phyloP scores from a whole-genome alignment of 1,140 invertebrate species.

The Drosophila cardini region DNA sequence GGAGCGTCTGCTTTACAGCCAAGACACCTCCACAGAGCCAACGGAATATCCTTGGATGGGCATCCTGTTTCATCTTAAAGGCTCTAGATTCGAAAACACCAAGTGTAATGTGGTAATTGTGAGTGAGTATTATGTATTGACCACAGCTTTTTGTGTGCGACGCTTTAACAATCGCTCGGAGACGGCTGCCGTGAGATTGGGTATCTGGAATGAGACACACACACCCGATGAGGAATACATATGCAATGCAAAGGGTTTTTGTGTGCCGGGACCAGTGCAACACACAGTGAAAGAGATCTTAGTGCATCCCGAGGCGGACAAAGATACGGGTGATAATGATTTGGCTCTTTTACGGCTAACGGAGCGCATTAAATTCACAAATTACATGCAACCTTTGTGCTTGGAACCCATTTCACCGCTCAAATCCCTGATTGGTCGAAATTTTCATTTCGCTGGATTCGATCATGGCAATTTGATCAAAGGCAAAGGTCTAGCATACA shows the following conservation, averaged over 20 bases:
- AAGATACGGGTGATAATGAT: slow-evolving; percentile 57
- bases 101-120: slow-evolving; percentile 58
- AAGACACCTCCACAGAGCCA: slow-evolving; percentile 31
- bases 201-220: slow-evolving; percentile 47
- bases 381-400: slow-evolving; percentile 59
- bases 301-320: slow-evolving; percentile 55
- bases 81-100: slow-evolving; percentile 1
- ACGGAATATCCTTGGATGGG: slow-evolving; percentile 64
- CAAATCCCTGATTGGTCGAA: slow-evolving; percentile 44
- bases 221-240: slow-evolving; percentile 20
- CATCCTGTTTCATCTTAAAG: slow-evolving; percentile 35
- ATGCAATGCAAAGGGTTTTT: slow-evolving; percentile 63
- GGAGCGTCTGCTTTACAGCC: slow-evolving; percentile 46
- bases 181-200: slow-evolving; percentile 43
- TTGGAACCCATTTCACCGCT: slow-evolving; percentile 37
- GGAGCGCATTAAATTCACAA: slow-evolving; percentile 35
- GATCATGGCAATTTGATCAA: neutral
- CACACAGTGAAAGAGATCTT: slow-evolving; percentile 40
- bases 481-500: slow-evolving; percentile 49
- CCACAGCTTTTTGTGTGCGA: slow-evolving; percentile 52
- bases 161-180: slow-evolving; percentile 26
- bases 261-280: slow-evolving; percentile 49
- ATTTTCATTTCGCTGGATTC: slow-evolving; percentile 62
- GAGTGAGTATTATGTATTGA: slow-evolving; percentile 47
- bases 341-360: slow-evolving; percentile 51